These are phyloP conservation scores for Calliphora vicina DNA, from an alignment of 1,140 invertebrate species.

Conservation along the genomic window DNA sequence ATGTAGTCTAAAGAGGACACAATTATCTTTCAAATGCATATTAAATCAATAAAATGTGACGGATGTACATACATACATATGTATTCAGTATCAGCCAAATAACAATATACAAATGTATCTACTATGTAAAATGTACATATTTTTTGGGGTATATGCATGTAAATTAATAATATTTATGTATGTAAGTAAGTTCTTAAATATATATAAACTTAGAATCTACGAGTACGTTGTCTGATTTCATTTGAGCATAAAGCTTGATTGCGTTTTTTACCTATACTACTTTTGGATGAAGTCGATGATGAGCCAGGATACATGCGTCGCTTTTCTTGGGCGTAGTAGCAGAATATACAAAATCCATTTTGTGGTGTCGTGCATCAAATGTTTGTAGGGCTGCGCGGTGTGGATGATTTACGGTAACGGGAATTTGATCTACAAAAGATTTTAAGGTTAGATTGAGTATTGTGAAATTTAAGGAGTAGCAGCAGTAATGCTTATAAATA, in stretches of 20 bases:
- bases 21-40: no score
- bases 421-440: slow-evolving; percentile 50
- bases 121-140: no score
- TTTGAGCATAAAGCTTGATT: neutral
- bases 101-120: neutral
- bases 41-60: no score
- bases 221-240: neutral
- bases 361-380: slow-evolving; percentile 63
- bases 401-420: slow-evolving; percentile 57
- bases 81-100: no score
- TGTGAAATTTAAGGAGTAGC: no score
- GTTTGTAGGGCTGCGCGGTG: slow-evolving; percentile 60
- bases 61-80: no score
- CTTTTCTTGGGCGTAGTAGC: slow-evolving; percentile 59
- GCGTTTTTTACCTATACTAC: slow-evolving; percentile 18
- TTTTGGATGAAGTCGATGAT: slow-evolving; percentile 36
- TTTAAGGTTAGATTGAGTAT: neutral
- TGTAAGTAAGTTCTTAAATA: neutral
- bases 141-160: no score
- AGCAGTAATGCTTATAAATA: no score
- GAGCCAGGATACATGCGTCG: slow-evolving; percentile 30
- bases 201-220: neutral
- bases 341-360: slow-evolving; percentile 62
- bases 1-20: no score
- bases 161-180: neutral